Base-by-base conservation (phyloP, 2,888 invertebrate species). In the Xestia c-nigrum region DNA sequence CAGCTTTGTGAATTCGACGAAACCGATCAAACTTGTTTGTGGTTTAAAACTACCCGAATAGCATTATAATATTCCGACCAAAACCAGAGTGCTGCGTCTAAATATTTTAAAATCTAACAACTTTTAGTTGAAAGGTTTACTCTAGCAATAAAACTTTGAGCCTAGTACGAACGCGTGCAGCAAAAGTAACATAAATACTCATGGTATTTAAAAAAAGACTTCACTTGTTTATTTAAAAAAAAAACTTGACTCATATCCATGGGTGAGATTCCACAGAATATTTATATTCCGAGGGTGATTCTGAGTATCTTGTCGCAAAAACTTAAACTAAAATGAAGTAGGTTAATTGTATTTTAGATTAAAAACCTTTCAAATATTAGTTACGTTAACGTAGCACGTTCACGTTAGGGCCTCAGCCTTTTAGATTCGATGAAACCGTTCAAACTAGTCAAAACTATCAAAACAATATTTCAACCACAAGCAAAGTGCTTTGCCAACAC, bases 391-490 rank as follows among this genome's bases (percentile, higher is more conserved):
- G 38, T 21, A 5, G 61, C 38, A 1, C 19, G 2, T 61, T 38
- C 21, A 5, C 5, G 3, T 10, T 61, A 61, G 38, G 19, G 31
- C 21, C 9, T 7, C 31, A 31, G 31, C 31, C 9, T 59, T 19
- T 19, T 31, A 59, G 16, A 31, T 16, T 57, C 14, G 31, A 59
- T 19, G 3, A 59, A 59, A 31, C 59, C 31, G 31, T 31, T 59
- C 7, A 19, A 59, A 9, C 47, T 16, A 16, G 14, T 50, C 50
- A 50, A 50, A n/a, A 38, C 59, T 61, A 61, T 61, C 14, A 50
- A 55, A 74, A 67, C 67, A 38, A 67, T 55, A 78, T 63, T 75
- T 31, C 19, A 64, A 67, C 31, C 43, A 43, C 5, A 55, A 76
- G 12, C 2, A 40, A 21, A 76, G n/a, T 66, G 43, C 5, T 55